Conservation (phyloP, 2,888 invertebrate species). For the Glaucopsyche alexis region DNA sequence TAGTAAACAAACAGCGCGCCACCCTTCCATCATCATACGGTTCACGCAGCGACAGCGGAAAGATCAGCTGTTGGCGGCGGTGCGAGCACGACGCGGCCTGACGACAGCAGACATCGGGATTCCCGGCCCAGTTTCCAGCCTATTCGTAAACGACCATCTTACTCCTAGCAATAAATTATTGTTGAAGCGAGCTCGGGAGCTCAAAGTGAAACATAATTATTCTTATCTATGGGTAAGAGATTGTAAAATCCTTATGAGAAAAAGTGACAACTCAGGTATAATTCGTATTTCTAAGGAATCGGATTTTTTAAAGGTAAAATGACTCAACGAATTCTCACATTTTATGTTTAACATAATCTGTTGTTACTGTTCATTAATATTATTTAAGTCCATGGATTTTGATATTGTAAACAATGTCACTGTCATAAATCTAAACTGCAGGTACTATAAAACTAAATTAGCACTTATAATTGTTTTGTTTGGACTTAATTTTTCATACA, state of each 20-base stretch:
- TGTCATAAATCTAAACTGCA: too few relatives aligned
- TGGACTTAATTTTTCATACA: too few relatives aligned
- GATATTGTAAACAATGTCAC: too few relatives aligned
- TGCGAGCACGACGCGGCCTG: not conserved
- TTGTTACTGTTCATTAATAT: too few relatives aligned
- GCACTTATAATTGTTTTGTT: too few relatives aligned
- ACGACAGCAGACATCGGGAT: not conserved
- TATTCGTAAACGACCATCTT: not conserved
- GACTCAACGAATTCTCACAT: not conserved
- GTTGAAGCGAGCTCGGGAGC: not conserved
- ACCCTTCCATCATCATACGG: not conserved
- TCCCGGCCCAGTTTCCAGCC: not conserved
- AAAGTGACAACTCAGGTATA: not conserved
- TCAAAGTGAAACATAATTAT: not conserved
- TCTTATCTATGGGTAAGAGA: constrained; percentile 7
- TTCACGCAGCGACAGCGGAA: not conserved
- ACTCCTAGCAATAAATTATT: not conserved
- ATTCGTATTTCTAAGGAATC: not conserved
- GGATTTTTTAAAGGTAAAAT: not conserved
- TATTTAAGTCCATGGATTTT: too few relatives aligned
- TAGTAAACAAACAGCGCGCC: not conserved
- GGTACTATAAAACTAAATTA: too few relatives aligned
- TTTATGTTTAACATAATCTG: too few relatives aligned
- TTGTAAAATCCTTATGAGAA: not conserved
- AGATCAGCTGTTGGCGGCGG: not conserved